Percentiles rank a stretch among this genome's conserved stretches.
phyloP scores from a whole-genome alignment of 2,888 invertebrate genomes.

The Eristalis tenax region DNA sequence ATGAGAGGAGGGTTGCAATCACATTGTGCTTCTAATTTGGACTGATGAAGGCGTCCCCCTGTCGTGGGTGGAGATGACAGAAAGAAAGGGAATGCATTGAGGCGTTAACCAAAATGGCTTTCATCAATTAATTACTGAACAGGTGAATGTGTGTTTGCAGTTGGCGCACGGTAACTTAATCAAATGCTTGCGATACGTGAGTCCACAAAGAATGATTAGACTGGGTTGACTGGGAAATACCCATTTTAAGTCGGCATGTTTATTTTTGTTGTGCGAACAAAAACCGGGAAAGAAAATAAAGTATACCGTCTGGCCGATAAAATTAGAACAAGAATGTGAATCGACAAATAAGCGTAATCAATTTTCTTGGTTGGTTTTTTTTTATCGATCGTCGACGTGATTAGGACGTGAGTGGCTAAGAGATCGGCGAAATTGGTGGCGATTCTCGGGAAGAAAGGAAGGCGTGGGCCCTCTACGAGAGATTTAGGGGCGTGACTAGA shows the following conservation, averaged over 20 bases:
- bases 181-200: slow-evolving; percentile 30
- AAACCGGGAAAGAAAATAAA: background rate
- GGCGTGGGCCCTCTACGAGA: too few relatives aligned
- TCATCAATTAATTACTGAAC: slow-evolving; percentile 36
- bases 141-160: slow-evolving; percentile 5
- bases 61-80: background rate
- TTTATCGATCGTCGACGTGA: background rate
- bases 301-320: background rate
- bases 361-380: background rate
- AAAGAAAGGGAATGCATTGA: slow-evolving; percentile 20
- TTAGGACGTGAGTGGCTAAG: background rate
- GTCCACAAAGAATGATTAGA: slow-evolving; percentile 31
- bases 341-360: background rate
- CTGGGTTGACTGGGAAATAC: slow-evolving; percentile 31
- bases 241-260: slow-evolving; percentile 22
- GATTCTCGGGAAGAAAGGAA: too few relatives aligned
- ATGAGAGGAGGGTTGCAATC: slow-evolving; percentile 24
- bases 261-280: background rate
- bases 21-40: background rate
- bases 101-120: slow-evolving; percentile 52
- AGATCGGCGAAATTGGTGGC: background rate
- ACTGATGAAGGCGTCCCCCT: background rate
- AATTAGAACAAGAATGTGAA: background rate
- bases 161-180: slow-evolving; percentile 24
- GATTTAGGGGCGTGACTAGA: too few relatives aligned